Base-by-base conservation (phyloP, 2,888 invertebrate species). In the Ophion slaviceki region DNA sequence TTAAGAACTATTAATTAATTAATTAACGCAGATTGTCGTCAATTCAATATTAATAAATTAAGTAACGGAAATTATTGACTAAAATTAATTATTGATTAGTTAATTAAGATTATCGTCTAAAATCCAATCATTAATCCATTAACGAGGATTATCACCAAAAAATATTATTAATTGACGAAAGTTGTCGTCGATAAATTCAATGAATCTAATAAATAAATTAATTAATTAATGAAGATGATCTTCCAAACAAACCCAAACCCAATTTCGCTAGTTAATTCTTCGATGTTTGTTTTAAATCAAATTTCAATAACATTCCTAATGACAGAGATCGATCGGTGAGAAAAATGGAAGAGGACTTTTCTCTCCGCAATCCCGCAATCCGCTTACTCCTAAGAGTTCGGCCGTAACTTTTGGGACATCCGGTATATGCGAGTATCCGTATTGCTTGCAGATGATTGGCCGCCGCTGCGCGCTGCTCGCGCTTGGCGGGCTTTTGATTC, bases 381-480 rank as follows among this genome's bases (percentile, higher is more conserved):
- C 5, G 14, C 14, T 2, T 17, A 14, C 11, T 53, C 53, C 3
- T 1, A 11, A 53, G 4, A 14, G 53, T 53, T 53, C 53, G 53
- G 5, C 17, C 17, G 5, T 53, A 3, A 53, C 53, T 14, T 17
- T 53, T 53, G 53, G 17, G 24, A 61, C 24, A 61, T 11, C 61
- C 8, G 10, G 2, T 61, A 61, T 24, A 24, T 6, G 10, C 10
- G 20, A 61, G 7, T 61, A 10, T 61, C 20, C 20, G 8, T 53
- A 53, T 11, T 71, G 59, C 62, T 92, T 89, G 4, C 90, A 93
- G 93, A 93, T 93, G 92, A 92, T 94, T 92, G 92, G 92, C 88
- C 92, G 93, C 80, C 92, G 92, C 82, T 93, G 92, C 79, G 91
- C 92, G 62, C 88, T 93, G 64, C 78, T 92, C 66, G 93, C 93